Conservation (phyloP, 1,140 invertebrate species). For the Elysia chlorotica region DNA sequence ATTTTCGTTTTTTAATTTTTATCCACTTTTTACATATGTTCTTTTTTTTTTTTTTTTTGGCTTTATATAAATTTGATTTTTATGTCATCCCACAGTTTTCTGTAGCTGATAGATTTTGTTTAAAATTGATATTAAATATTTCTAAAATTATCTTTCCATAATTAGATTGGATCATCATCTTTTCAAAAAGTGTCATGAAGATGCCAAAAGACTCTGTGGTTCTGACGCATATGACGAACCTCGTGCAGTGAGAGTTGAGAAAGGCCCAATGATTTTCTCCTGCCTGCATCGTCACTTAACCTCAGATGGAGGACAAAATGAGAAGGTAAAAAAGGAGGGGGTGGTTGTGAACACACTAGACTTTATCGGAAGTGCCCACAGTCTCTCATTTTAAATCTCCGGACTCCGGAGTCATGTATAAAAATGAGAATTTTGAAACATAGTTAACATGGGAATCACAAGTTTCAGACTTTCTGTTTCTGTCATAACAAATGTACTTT, state of each 20-base stretch:
- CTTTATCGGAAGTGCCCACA: too few species aligned
- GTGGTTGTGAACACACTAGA: neutral
- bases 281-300: constrained; percentile 85
- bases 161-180: constrained; percentile 82
- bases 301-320: constrained; percentile 65
- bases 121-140: too few species aligned
- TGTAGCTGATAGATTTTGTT: neutral
- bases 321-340: constrained; percentile 13
- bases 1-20: too few species aligned
- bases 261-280: constrained; percentile 82
- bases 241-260: constrained; percentile 72
- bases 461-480: too few species aligned
- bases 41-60: neutral
- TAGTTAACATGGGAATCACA: too few species aligned
- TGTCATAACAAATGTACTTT: too few species aligned
- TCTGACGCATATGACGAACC: too few species aligned
- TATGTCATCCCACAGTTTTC: neutral
- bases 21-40: too few species aligned
- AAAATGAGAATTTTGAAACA: too few species aligned
- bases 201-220: constrained; percentile 85
- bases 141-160: too few species aligned
- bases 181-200: constrained; percentile 84
- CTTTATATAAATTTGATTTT: neutral
- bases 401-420: too few species aligned
- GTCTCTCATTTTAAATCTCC: too few species aligned